Percentiles rank a stretch among this genome's conserved stretches.
These are phyloP conservation scores for Bursaphelenchus okinawaensis DNA, from an alignment of 2,888 invertebrate genomes.

Conservation along the genomic window DNA sequence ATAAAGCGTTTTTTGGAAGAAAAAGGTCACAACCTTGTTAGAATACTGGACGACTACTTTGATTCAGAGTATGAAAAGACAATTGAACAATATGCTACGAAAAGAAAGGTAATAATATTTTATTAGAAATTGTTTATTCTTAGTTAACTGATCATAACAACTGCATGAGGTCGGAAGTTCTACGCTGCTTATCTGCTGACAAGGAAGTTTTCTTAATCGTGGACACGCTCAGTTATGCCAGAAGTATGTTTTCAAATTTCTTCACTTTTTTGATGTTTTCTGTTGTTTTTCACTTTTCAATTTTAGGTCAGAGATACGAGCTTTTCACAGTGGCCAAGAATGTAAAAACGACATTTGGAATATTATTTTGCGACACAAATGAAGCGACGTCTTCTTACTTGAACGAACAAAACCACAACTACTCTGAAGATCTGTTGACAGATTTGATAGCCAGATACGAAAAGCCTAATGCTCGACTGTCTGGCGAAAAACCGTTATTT, in stretches of 20 bases:
- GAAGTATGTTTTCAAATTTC: not conserved
- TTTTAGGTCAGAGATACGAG: slow-evolving; percentile 12
- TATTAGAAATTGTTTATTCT: not conserved
- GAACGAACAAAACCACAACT: slow-evolving; percentile 18
- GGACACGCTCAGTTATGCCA: slow-evolving; percentile 12
- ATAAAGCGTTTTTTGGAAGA: not conserved
- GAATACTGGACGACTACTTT: not conserved
- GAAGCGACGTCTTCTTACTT: not conserved
- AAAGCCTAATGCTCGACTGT: slow-evolving; percentile 5
- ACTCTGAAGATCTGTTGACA: not conserved
- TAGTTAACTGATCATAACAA: slow-evolving; percentile 7
- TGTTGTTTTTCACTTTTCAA: no score
- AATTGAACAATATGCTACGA: not conserved
- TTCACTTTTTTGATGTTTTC: slow-evolving; percentile 14
- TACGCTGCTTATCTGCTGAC: not conserved
- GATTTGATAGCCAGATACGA: slow-evolving; percentile 10
- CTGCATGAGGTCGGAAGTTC: slow-evolving; percentile 9
- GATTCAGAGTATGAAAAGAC: not conserved
- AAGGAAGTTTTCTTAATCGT: slow-evolving; percentile 9
- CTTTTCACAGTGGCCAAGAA: slow-evolving; percentile 10
- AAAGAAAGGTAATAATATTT: not conserved
- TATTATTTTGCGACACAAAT: not conserved
- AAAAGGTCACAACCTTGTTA: not conserved
- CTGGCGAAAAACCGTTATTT: slow-evolving; percentile 10
- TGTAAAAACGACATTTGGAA: slow-evolving; percentile 3